Conservation (phyloP, 2,888 invertebrate genomes). For the Sinohyriopsis cumingii region DNA sequence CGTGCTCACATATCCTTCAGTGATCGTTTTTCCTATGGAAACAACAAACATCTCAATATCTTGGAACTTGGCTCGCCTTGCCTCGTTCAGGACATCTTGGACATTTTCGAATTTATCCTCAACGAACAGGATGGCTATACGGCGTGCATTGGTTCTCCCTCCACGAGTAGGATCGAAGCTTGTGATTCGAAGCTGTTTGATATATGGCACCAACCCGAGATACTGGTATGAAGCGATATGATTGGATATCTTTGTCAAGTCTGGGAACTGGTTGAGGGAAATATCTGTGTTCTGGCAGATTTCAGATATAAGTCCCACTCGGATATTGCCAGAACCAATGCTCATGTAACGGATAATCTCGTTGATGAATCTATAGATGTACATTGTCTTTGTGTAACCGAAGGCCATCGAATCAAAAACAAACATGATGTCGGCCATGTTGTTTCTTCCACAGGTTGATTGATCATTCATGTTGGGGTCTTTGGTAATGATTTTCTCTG, state of each 20-base stretch:
- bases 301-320: conserved; percentile 47
- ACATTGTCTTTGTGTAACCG: conserved; percentile 13
- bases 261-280: conserved; percentile 18
- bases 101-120: conserved; percentile 26
- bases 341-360: conserved; percentile 29
- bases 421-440: conserved; percentile 51
- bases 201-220: conserved; percentile 12
- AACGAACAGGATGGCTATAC: conserved; percentile 43
- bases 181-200: conserved; percentile 22
- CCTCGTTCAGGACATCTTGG: conserved; percentile 3
- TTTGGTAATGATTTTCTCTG: no score
- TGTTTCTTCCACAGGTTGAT: conserved; percentile 23
- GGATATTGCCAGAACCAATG: conserved; percentile 29
- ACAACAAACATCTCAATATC: conserved; percentile 9
- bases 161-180: conserved; percentile 24
- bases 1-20: background rate
- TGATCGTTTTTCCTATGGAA: conserved; percentile 5
- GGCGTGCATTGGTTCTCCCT: conserved; percentile 19
- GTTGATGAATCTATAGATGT: conserved; percentile 34
- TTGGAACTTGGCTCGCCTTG: conserved; percentile 2
- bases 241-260: conserved; percentile 12
- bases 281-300: conserved; percentile 43
- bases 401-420: conserved; percentile 34
- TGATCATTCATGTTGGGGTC: background rate
- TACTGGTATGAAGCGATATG: conserved; percentile 7